phyloP scores from a whole-genome alignment of 1,140 invertebrate species.

The Aphelenchoides fujianensis region DNA sequence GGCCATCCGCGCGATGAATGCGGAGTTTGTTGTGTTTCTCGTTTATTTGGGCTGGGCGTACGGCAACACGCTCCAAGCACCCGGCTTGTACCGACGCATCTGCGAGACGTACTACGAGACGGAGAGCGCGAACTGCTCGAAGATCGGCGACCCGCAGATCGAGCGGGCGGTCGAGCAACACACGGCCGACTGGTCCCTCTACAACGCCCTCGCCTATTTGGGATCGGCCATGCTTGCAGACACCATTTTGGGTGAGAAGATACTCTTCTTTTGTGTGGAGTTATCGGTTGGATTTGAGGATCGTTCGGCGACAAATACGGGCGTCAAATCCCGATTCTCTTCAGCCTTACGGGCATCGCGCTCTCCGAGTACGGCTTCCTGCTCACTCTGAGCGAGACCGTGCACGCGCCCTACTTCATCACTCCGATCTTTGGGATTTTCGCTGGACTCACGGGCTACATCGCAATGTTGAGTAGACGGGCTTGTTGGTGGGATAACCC shows the following conservation, averaged over 20 bases:
- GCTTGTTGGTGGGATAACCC: neutral
- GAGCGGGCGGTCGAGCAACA: constrained; percentile 36
- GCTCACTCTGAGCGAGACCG: constrained; percentile 33
- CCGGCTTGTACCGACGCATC: constrained; percentile 37
- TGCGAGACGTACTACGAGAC: constrained; percentile 38
- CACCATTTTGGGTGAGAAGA: constrained; percentile 37
- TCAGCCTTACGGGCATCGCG: constrained; percentile 40
- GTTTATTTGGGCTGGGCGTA: constrained; percentile 50
- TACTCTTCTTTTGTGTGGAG: too few relatives aligned
- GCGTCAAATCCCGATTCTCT: constrained; percentile 38
- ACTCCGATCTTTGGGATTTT: constrained; percentile 41
- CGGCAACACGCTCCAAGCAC: constrained; percentile 44
- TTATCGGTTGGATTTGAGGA: neutral
- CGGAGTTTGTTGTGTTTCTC: constrained; percentile 42
- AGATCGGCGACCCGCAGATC: constrained; percentile 20
- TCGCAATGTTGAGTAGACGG: constrained; percentile 35
- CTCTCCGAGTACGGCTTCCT: constrained; percentile 45
- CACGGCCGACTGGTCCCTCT: constrained; percentile 42
- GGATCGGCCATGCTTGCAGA: constrained; percentile 40
- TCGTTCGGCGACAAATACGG: constrained; percentile 46
- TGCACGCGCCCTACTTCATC: constrained; percentile 40
- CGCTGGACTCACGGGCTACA: constrained; percentile 39
- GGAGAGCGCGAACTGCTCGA: constrained; percentile 25
- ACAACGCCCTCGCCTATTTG: constrained; percentile 41
- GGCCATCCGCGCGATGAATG: constrained; percentile 25